Evolutionary conservation across 1,140 invertebrate genomes (phyloP).

Genomic region (Homalodisca vitripennis): DNA sequence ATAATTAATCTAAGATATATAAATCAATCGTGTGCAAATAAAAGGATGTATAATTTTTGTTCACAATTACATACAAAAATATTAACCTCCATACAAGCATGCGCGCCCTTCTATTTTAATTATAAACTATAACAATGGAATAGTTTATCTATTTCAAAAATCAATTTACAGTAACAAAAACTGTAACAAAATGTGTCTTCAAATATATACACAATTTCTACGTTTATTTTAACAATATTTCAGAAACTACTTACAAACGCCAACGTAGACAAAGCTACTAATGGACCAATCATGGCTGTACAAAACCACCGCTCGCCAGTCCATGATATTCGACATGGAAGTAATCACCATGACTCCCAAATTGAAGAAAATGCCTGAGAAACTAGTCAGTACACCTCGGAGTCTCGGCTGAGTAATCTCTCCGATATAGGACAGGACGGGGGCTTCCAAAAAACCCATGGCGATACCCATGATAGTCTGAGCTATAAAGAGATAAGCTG

Average conservation of each 20-base stretch:
- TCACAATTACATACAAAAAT: no score
- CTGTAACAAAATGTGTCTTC: no score
- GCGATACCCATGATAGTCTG: slow-evolving; percentile 39
- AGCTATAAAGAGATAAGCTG: slow-evolving; percentile 24
- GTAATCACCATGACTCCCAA: slow-evolving; percentile 8
- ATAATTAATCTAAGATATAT: no score
- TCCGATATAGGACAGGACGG: slow-evolving; percentile 52
- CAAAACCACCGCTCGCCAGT: slow-evolving; percentile 1
- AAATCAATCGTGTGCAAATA: no score
- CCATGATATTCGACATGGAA: not conserved
- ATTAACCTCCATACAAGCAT: no score
- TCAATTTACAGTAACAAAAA: no score
- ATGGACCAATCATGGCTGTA: slow-evolving; percentile 29
- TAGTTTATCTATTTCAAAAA: no score
- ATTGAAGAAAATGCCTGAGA: not conserved
- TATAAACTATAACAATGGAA: no score
- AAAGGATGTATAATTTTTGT: no score
- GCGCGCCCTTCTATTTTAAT: no score
- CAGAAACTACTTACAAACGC: slow-evolving; percentile 22
- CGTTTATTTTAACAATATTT: no score
- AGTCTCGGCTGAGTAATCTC: slow-evolving; percentile 50
- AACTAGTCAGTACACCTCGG: not conserved
- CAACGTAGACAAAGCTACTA: slow-evolving; percentile 26
- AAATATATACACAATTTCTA: no score
- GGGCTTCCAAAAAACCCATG: slow-evolving; percentile 52